Evolutionary conservation across 2,113 vertebrate species (phyloP).

Genomic region (Oryzias javanicus): DNA sequence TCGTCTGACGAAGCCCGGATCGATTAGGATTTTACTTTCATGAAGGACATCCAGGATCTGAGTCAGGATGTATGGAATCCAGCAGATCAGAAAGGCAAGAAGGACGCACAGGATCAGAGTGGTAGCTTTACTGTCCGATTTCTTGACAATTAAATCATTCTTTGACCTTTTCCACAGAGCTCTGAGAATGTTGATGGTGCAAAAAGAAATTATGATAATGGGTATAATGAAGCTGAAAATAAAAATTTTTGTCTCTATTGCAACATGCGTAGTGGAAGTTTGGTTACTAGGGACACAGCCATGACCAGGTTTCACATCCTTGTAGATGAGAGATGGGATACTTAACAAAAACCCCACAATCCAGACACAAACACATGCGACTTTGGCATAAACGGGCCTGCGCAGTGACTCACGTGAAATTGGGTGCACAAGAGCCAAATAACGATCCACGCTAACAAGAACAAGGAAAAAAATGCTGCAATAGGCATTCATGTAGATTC

Average conservation of each 20-base stretch:
- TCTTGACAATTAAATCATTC: conserved; percentile 66
- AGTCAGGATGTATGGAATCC: conserved; percentile 85
- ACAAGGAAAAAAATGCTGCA: conserved; percentile 89
- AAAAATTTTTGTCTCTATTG: conserved; percentile 70
- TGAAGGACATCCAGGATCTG: conserved; percentile 60
- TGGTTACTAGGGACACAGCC: conserved; percentile 67
- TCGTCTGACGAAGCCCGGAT: conserved; percentile 28
- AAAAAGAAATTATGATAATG: conserved; percentile 73
- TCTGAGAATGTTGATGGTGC: conserved; percentile 77
- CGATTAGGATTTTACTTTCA: fast-evolving
- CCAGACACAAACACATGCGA: conserved; percentile 83
- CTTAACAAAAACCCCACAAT: conserved; percentile 74
- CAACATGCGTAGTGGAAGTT: fast-evolving
- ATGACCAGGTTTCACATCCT: not conserved
- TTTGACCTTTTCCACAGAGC: conserved; percentile 69
- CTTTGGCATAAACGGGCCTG: conserved; percentile 75
- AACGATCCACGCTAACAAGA: conserved; percentile 90
- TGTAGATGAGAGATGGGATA: conserved; percentile 75
- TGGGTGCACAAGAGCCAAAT: conserved; percentile 88
- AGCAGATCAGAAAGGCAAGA: conserved; percentile 84
- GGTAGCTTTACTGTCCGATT: conserved; percentile 83
- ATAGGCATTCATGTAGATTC: conserved; percentile 82
- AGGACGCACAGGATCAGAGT: conserved; percentile 82
- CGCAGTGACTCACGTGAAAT: conserved; percentile 86
- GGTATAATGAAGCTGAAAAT: conserved; percentile 82